These are phyloP conservation scores for Halocynthia roretzi DNA, from an alignment of 23 tunicate species.

Conservation along the genomic window DNA sequence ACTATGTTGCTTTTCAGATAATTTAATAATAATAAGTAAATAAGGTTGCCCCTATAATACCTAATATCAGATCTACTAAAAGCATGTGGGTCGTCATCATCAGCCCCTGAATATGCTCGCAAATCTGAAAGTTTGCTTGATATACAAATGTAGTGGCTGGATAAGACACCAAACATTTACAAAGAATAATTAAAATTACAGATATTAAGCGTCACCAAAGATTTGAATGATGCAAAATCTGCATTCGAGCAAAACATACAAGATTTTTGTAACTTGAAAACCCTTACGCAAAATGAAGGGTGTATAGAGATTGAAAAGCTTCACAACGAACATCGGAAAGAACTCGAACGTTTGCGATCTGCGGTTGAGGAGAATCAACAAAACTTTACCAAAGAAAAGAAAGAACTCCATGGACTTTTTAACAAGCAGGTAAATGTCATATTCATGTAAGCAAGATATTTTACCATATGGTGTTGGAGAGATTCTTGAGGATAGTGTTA, in stretches of 20 bases:
- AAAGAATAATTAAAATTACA: not conserved
- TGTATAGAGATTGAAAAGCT: constrained; percentile 53
- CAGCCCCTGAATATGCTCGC: too few species aligned
- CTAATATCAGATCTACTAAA: too few species aligned
- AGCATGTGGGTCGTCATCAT: too few species aligned
- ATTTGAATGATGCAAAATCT: constrained; percentile 53
- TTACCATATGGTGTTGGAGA: too few species aligned
- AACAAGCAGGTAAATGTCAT: not conserved
- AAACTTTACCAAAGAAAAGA: constrained; percentile 23
- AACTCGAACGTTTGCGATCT: constrained; percentile 12
- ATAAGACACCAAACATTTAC: too few species aligned
- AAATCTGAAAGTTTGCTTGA: too few species aligned
- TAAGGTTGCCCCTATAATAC: too few species aligned
- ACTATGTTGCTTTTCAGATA: too few species aligned
- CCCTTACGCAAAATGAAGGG: constrained; percentile 21
- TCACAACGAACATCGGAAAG: constrained; percentile 38
- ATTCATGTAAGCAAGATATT: too few species aligned
- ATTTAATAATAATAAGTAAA: too few species aligned
- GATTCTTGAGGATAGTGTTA: too few species aligned
- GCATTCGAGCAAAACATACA: constrained; percentile 60
- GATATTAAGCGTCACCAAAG: constrained; percentile 21
- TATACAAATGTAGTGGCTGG: too few species aligned
- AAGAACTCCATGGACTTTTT: constrained; percentile 22
- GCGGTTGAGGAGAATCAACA: constrained; percentile 23
- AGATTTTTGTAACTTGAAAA: constrained; percentile 33